Conservation (phyloP, 2,113 vertebrate genomes). For the Mastomys natalensis region DNA sequence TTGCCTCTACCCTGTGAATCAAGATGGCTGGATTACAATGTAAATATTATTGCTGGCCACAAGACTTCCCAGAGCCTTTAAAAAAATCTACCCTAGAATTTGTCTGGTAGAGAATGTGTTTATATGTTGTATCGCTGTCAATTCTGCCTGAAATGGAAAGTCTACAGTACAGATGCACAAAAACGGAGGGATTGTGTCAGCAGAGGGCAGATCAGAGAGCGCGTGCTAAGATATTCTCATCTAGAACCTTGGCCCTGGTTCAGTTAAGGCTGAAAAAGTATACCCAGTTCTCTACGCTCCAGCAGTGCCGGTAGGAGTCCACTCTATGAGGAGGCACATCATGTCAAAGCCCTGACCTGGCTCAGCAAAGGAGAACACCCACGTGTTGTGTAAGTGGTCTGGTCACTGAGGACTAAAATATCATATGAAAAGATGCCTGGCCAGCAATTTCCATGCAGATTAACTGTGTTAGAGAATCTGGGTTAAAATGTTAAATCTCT, state of each 20-base stretch:
- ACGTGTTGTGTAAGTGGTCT: not conserved
- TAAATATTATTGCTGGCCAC: constrained; percentile 75
- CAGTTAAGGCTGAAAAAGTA: constrained; percentile 50
- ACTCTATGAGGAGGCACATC: not conserved
- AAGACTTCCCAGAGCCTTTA: constrained; percentile 25
- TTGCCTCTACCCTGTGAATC: constrained; percentile 32
- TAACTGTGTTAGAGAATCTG: constrained; percentile 45
- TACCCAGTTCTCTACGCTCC: not conserved
- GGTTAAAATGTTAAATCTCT: constrained; percentile 58
- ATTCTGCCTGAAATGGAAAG: constrained; percentile 67
- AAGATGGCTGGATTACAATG: constrained; percentile 51
- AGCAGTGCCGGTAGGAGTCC: not conserved
- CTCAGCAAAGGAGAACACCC: not conserved
- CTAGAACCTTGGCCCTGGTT: constrained; percentile 36
- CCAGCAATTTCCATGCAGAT: not conserved
- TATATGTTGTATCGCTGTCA: constrained; percentile 49
- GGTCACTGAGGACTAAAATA: not conserved
- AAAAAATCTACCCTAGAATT: constrained; percentile 16
- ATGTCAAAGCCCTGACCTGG: not conserved
- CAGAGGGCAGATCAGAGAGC: constrained; percentile 18
- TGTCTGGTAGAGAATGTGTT: constrained; percentile 63
- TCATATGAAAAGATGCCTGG: not conserved
- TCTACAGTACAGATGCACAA: constrained; percentile 43
- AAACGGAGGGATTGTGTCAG: constrained; percentile 24
- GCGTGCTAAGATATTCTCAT: constrained; percentile 62